Conservation (phyloP, 1,140 invertebrate genomes). For the Brachionus sp. region DNA sequence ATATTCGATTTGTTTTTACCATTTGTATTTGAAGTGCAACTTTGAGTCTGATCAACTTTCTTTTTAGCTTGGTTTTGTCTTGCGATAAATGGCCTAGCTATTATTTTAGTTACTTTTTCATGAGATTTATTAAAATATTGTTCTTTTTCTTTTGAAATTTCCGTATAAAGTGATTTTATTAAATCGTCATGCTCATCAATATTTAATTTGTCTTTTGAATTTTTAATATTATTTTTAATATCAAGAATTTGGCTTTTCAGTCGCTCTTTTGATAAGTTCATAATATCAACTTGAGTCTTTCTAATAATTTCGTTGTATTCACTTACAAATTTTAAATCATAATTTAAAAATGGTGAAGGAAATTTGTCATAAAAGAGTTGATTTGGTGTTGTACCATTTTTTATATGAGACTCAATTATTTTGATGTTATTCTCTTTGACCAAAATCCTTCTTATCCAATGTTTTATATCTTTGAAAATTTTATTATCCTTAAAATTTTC, state of each 20-base stretch:
- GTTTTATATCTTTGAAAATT: constrained; percentile 10
- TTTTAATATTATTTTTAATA: background rate
- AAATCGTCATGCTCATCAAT: background rate
- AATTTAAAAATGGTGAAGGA: constrained; percentile 23
- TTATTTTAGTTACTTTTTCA: background rate
- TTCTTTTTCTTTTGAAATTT: background rate
- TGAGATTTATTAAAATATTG: constrained; percentile 2
- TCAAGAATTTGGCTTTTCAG: background rate
- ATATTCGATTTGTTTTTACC: too few species aligned
- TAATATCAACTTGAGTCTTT: background rate
- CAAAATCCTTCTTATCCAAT: background rate
- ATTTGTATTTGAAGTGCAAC: too few species aligned
- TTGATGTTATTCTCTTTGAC: constrained; percentile 9
- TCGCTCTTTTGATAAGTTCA: background rate
- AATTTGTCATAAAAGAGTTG: constrained; percentile 9
- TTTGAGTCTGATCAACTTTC: too few species aligned
- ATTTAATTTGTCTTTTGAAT: background rate
- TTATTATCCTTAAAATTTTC: background rate
- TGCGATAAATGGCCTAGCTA: background rate
- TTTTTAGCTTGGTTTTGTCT: too few species aligned
- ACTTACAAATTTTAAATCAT: background rate
- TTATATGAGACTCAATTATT: background rate
- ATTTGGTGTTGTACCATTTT: background rate
- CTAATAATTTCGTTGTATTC: background rate
- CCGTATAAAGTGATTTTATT: background rate